Evolutionary conservation across 1,140 invertebrate genomes (phyloP), one percentile per base, ranked within the genome.

Genomic region (Diabrotica virgifera): DNA sequence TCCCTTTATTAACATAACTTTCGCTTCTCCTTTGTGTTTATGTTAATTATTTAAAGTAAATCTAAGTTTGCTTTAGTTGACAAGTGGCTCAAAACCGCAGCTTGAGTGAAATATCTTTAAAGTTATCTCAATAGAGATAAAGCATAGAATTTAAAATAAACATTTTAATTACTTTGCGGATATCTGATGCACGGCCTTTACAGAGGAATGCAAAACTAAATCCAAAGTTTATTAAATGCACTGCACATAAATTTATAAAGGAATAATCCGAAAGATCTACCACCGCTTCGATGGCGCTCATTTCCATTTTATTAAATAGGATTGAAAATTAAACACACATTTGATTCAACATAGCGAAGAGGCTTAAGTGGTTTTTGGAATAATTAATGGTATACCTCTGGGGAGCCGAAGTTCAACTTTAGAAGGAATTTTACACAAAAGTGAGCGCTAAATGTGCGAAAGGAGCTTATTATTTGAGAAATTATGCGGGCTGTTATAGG

Each of bases 291-390:
- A 46, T 46, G 40, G 40, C 40, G 8, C 40, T 46, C 40, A 46
- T 46, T 46, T 46, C 40, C 40, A 46, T 46, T 46, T 46, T 46
- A 46, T 46, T 46, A 46, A 46, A 46, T 46, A 46, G 40, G 40
- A 46, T 46, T 46, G 40, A 46, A 46, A 46, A 46, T 46, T 46
- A 46, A 46, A 46, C 40, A 46, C 40, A 46, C 40, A 46, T 46
- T 46, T 46, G 40, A 46, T 46, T 46, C 40, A 46, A 46, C 40
- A 46, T 46, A 46, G 40, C 40, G 40, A 6, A 46, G 40, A 46
- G n/a, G 40, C 40, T 46, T 46, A 46, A 46, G 40, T 46, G 40
- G 40, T 46, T 46, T 46, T 46, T n/a, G n/a, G 40, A 46, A 46
- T 46, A 46, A 46, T 46, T 46, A 46, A 46, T 46, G 40, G 40